Percentiles rank a stretch among this genome's conserved stretches.
Conservation (phyloP, 2,888 invertebrate genomes). For the Heliconius charithonia region DNA sequence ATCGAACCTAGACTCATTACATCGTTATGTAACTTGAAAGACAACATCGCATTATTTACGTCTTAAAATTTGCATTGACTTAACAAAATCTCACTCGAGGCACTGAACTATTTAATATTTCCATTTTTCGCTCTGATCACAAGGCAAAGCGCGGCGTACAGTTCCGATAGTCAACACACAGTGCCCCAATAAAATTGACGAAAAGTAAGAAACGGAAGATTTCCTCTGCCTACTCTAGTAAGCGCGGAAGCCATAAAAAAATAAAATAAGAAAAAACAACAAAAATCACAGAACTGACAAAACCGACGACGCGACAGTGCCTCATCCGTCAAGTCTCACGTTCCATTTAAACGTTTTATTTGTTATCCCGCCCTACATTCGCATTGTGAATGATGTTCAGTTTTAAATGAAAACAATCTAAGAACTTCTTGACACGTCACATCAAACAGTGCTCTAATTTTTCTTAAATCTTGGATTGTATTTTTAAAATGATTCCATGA, state of each 20-base stretch:
- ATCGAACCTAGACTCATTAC: no score
- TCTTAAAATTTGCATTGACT: no score
- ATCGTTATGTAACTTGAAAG: no score
- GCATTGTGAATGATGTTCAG: constrained; percentile 24
- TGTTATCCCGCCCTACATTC: constrained; percentile 36
- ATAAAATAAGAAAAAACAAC: background rate
- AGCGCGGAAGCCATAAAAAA: background rate
- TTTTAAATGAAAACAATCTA: constrained; percentile 19
- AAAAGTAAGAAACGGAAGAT: background rate
- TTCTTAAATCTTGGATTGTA: background rate
- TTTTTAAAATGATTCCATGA: background rate
- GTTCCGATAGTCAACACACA: background rate
- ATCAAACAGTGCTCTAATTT: constrained; percentile 7
- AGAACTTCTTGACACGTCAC: constrained; percentile 16
- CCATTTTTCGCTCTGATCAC: background rate
- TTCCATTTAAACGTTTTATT: constrained; percentile 9
- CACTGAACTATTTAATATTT: background rate
- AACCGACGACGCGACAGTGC: background rate
- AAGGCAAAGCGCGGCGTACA: background rate
- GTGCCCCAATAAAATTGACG: background rate
- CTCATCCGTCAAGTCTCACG: constrained; percentile 4
- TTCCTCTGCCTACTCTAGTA: background rate
- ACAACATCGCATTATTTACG: no score
- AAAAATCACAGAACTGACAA: constrained; percentile 4
- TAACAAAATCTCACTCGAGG: background rate